A percentile compares a stretch with the other conserved stretches of the same genome.
Evolutionary conservation across 2,113 vertebrate species (phyloP).

Genomic region (Micronisus gabar): DNA sequence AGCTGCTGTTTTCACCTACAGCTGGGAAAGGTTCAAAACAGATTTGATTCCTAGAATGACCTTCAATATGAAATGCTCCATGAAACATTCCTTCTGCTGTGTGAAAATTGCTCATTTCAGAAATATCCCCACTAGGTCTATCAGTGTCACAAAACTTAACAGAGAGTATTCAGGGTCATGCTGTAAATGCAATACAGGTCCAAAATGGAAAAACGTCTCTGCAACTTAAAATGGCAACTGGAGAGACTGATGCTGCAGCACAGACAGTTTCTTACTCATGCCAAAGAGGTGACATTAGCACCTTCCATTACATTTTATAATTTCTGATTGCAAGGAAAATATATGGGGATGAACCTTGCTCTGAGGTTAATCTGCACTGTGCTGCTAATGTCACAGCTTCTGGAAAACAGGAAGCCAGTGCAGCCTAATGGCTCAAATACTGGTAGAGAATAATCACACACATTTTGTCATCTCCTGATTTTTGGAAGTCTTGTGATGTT

Average conservation of each 20-base stretch:
- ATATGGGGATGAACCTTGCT: neutral
- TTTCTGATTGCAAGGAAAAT: neutral
- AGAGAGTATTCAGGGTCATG: neutral
- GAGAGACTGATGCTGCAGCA: neutral
- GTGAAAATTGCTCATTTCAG: slow-evolving; percentile 13
- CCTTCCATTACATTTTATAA: neutral
- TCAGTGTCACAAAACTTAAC: neutral
- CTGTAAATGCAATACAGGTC: neutral
- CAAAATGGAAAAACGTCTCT: neutral
- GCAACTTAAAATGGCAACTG: neutral
- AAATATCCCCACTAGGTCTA: neutral
- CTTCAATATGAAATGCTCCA: neutral
- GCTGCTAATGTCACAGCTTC: neutral
- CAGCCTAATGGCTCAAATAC: neutral
- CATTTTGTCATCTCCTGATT: neutral
- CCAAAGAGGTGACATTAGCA: neutral
- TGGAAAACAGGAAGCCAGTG: neutral
- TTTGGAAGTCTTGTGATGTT: neutral
- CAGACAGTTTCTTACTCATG: neutral
- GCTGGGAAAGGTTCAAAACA: neutral
- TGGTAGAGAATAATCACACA: neutral
- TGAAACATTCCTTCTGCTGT: neutral
- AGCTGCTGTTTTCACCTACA: neutral
- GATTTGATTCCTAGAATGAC: neutral
- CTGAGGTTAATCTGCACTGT: neutral